Conservation (phyloP, 2,113 vertebrate species). For the Plectropomus leopardus region DNA sequence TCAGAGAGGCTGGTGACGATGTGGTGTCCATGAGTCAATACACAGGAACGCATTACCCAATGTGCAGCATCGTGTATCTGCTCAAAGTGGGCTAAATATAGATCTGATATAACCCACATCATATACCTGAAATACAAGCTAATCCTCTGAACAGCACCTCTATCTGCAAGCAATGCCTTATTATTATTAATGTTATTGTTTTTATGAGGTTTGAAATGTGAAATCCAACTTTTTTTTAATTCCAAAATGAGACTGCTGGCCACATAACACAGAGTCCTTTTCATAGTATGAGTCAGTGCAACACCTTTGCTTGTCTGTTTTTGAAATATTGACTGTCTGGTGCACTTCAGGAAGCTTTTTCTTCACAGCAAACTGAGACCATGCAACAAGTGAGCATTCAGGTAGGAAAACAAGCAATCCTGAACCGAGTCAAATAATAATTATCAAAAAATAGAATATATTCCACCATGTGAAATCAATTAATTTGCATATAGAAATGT, state of each 20-base stretch:
- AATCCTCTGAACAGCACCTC: not conserved
- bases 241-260: not conserved
- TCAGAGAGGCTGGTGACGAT: conserved; percentile 25
- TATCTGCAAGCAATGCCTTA: not conserved
- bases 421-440: not conserved
- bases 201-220: not conserved
- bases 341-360: not conserved
- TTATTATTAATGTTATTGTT: not conserved
- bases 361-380: not conserved
- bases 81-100: conserved; percentile 42
- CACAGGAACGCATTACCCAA: conserved; percentile 42
- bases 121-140: conserved; percentile 14
- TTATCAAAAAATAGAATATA: not conserved
- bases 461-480: not conserved
- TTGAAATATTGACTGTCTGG: not conserved
- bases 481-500: too few species aligned
- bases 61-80: conserved; percentile 10
- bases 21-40: conserved; percentile 44
- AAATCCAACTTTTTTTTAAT: not conserved
- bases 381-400: not conserved
- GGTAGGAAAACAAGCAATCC: not conserved
- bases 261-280: not conserved
- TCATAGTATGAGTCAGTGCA: conserved; percentile 2
- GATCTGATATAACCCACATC: not conserved
- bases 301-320: not conserved